phyloP scores from a whole-genome alignment of 2,797 vertebrate genomes.

The Vultur gryphus region DNA sequence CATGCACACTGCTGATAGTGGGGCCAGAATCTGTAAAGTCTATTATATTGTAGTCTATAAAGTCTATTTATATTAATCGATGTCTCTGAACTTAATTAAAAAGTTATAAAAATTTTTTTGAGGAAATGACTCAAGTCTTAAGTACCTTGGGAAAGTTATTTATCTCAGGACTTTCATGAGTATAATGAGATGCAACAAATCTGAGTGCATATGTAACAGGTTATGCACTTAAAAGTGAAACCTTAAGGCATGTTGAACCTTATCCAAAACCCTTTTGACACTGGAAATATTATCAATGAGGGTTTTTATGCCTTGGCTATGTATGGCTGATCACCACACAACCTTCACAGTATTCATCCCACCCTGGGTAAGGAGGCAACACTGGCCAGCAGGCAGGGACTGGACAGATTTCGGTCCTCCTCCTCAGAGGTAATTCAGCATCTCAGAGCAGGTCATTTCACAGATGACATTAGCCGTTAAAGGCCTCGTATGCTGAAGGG shows the following conservation, averaged over 20 bases:
- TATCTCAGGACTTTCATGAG: not conserved
- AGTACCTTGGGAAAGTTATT: not conserved
- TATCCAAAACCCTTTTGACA: not conserved
- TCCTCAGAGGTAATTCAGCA: not conserved
- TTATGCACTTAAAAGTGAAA: not conserved
- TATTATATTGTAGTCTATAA: not conserved
- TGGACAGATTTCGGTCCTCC: not conserved
- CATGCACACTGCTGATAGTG: not conserved
- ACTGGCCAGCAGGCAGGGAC: not conserved
- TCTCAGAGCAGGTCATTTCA: not conserved
- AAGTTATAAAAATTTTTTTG: not conserved
- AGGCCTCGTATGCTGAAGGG: not conserved
- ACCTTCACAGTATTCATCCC: not conserved
- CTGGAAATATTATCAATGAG: not conserved
- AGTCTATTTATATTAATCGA: not conserved
- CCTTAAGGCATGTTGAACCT: not conserved
- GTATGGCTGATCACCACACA: not conserved
- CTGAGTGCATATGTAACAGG: not conserved
- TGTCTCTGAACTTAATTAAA: not conserved
- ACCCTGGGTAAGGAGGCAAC: not conserved
- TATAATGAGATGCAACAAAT: not conserved
- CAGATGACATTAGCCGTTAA: not conserved
- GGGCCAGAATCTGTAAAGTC: not conserved
- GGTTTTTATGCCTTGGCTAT: not conserved
- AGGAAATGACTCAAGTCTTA: not conserved